A percentile compares a stretch with the other conserved stretches of the same genome.
phyloP scores from a whole-genome alignment of 1,140 invertebrate genomes.

The Drosophila albomicans region DNA sequence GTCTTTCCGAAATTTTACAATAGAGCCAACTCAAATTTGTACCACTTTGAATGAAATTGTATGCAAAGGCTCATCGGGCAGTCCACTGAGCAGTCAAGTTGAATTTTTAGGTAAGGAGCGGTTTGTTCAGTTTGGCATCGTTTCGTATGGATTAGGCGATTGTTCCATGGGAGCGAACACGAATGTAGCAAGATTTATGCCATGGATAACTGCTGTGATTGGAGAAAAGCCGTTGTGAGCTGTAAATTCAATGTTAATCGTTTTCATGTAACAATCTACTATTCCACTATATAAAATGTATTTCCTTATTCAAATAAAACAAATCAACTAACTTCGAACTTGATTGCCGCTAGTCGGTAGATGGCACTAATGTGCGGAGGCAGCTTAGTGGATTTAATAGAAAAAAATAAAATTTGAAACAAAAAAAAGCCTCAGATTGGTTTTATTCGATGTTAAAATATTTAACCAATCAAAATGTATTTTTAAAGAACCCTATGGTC shows the following conservation, averaged over 20 bases:
- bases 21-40: neutral
- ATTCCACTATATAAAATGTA: no score
- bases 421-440: no score
- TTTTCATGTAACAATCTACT: no score
- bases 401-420: no score
- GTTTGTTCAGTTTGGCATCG: constrained; percentile 4
- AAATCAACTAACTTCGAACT: no score
- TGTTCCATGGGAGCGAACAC: neutral
- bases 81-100: constrained; percentile 3
- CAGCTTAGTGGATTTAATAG: no score
- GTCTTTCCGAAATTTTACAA: neutral
- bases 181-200: constrained; percentile 7
- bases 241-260: neutral
- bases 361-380: no score
- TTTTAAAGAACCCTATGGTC: no score
- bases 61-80: neutral
- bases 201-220: constrained; percentile 5
- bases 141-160: neutral
- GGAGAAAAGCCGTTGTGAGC: neutral
- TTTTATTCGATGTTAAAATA: no score
- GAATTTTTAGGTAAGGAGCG: constrained; percentile 9
- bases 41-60: neutral
- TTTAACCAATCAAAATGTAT: no score
- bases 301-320: no score
- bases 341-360: no score